Percentiles rank a stretch among this genome's conserved stretches.
Conservation (phyloP, 2,888 invertebrate genomes). For the Cheilosia urbana region DNA sequence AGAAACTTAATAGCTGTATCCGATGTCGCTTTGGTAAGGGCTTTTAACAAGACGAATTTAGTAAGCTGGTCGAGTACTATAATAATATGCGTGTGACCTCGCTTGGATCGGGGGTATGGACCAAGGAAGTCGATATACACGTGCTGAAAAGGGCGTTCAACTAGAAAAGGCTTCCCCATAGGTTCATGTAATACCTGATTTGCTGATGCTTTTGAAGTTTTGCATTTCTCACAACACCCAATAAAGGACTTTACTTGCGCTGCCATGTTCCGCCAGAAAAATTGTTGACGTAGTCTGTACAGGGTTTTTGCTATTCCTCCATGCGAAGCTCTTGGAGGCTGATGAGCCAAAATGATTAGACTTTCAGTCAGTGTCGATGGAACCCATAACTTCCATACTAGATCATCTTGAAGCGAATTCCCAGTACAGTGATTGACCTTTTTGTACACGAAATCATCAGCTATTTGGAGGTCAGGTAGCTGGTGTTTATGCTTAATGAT, state of each 20-base stretch:
- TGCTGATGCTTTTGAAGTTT: conserved; percentile 24
- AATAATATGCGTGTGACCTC: conserved; percentile 11
- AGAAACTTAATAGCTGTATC: conserved; percentile 4
- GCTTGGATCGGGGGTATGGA: conserved; percentile 45
- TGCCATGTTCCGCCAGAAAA: background rate
- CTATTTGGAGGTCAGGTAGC: background rate
- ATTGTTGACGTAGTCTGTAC: background rate
- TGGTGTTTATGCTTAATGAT: background rate
- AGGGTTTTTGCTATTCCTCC: conserved; percentile 8
- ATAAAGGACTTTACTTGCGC: background rate
- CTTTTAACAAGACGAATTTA: conserved; percentile 30
- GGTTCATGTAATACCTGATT: conserved; percentile 11
- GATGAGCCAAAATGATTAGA: background rate
- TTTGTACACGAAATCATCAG: background rate
- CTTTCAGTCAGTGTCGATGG: background rate
- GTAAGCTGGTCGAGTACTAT: conserved; percentile 36
- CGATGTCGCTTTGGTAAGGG: background rate
- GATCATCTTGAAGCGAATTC: conserved; percentile 2
- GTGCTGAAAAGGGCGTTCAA: conserved; percentile 19
- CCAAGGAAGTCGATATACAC: conserved; percentile 42
- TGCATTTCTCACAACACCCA: conserved; percentile 9
- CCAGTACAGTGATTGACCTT: background rate
- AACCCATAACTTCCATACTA: conserved; percentile 23
- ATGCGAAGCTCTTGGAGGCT: conserved; percentile 16
- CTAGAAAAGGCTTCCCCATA: conserved; percentile 3